A percentile compares a stretch with the other conserved stretches of the same genome.
Conservation (phyloP, 2,797 vertebrate species). For the Australoheros facetus region DNA sequence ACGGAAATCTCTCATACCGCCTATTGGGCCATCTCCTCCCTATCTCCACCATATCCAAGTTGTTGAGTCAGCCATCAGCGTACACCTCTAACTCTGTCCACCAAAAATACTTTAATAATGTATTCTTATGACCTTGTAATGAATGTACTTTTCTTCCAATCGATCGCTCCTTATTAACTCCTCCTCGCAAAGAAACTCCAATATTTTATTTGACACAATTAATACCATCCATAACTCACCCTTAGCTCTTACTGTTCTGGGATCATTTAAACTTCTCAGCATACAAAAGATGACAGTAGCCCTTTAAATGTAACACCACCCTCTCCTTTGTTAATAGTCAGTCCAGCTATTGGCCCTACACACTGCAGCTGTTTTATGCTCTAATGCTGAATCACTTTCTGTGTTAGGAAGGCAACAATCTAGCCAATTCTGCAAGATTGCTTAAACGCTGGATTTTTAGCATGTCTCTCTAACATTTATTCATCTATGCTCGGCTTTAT, state of each 20-base stretch:
- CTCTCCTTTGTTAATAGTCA: not conserved
- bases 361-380: not conserved
- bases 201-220: not conserved
- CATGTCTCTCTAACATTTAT: not conserved
- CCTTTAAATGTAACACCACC: not conserved
- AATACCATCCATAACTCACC: not conserved
- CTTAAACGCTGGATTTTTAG: not conserved
- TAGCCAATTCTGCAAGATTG: not conserved
- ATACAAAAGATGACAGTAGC: not conserved
- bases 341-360: not conserved
- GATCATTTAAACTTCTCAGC: not conserved
- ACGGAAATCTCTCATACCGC: not conserved
- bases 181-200: not conserved
- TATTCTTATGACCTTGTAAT: not conserved
- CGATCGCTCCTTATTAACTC: not conserved
- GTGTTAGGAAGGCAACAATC: not conserved
- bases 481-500: too few species aligned
- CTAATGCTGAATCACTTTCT: not conserved
- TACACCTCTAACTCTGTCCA: not conserved
- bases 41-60: not conserved
- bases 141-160: not conserved
- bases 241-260: not conserved
- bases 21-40: fast-evolving
- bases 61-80: not conserved
- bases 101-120: not conserved